Conservation (phyloP, 2,797 vertebrate genomes). For the Betta splendens region DNA sequence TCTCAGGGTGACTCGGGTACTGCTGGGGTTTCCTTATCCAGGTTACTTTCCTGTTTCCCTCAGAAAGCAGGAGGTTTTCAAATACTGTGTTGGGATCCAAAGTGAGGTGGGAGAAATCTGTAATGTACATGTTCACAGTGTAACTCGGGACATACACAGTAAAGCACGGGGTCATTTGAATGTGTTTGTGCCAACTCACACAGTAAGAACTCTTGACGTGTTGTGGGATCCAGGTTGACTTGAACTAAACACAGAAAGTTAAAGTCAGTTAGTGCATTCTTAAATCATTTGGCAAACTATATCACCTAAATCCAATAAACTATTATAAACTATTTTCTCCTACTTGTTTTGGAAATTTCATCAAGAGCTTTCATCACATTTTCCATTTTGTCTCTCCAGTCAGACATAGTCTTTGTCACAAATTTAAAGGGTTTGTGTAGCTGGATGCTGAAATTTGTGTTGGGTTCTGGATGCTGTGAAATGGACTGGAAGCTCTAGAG, state of each 20-base stretch:
- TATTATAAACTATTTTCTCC: conserved; percentile 3
- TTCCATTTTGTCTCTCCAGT: conserved; percentile 37
- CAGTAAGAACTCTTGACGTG: conserved; percentile 39
- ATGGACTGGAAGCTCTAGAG: conserved; percentile 30
- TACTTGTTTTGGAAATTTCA: conserved; percentile 39
- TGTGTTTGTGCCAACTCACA: conserved; percentile 36
- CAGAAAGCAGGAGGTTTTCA: conserved; percentile 48
- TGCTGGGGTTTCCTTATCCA: conserved; percentile 27
- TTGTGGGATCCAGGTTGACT: conserved; percentile 31
- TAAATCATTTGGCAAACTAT: too few relatives aligned
- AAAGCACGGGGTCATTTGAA: background rate
- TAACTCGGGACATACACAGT: background rate
- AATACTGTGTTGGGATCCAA: conserved; percentile 61
- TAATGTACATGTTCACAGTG: conserved; percentile 13
- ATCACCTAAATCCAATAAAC: background rate
- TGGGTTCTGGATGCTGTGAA: background rate
- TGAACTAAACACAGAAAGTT: conserved; percentile 37
- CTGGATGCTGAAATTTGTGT: background rate
- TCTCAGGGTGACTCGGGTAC: conserved; percentile 37
- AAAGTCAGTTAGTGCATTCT: background rate
- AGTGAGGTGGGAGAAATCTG: conserved; percentile 42
- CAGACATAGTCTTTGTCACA: conserved; percentile 33
- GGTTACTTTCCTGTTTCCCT: conserved; percentile 46
- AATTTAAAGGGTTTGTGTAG: conserved; percentile 32
- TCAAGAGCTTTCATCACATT: conserved; percentile 11